Percentiles rank a stretch among this genome's conserved stretches.
phyloP scores from a whole-genome alignment of 2,888 invertebrate genomes.

The Cantharis rustica region DNA sequence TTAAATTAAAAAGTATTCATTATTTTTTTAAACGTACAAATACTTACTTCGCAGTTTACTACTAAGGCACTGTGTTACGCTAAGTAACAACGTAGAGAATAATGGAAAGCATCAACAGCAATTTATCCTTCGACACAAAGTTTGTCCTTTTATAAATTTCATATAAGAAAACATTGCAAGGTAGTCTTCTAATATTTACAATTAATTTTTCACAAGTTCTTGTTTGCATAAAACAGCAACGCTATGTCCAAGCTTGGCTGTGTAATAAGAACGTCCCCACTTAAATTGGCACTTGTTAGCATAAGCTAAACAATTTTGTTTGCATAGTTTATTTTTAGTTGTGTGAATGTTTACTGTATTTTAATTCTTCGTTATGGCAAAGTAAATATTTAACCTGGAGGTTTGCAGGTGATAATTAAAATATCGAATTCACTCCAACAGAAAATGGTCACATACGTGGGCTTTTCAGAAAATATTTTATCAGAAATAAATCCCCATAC shows the following conservation, averaged over 20 bases:
- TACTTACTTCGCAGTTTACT: neutral
- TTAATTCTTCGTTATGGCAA: neutral
- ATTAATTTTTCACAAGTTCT: neutral
- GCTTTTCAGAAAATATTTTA: neutral
- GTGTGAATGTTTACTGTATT: neutral
- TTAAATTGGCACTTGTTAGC: neutral
- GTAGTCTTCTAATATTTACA: neutral
- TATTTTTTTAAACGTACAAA: neutral
- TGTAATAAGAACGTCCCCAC: neutral
- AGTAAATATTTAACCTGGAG: neutral
- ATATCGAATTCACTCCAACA: neutral
- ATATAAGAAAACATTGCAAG: neutral
- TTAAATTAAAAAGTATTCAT: neutral
- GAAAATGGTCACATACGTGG: neutral
- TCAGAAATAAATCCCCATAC: too few species aligned
- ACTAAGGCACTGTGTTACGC: too few species aligned
- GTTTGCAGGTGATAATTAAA: neutral
- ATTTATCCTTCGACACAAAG: neutral
- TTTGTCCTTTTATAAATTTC: neutral
- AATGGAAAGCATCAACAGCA: neutral
- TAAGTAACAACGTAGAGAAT: neutral
- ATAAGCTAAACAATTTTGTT: neutral
- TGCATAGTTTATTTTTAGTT: constrained; percentile 1
- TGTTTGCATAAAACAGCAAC: neutral
- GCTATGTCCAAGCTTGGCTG: neutral